These are phyloP conservation scores for Smittia sp. DNA, from an alignment of 2,888 invertebrate species.

Conservation along the genomic window DNA sequence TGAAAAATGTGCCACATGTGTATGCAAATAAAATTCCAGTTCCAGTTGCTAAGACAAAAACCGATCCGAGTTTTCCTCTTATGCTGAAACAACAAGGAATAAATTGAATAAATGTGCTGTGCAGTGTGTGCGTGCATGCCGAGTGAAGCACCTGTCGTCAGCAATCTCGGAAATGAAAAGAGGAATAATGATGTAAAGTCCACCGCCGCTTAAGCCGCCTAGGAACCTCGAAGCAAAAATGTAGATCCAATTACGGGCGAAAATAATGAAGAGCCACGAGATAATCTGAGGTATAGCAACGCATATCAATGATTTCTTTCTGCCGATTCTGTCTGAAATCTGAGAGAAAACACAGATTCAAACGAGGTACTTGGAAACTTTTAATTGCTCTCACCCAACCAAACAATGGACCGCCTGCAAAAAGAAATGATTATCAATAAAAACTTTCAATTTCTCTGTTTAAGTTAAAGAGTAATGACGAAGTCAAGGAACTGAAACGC, in stretches of 20 bases:
- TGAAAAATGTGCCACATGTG: not conserved
- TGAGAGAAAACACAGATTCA: not conserved
- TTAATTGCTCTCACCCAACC: constrained; percentile 5
- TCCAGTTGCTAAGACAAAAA: constrained; percentile 3
- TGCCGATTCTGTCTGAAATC: not conserved
- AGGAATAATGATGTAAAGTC: not conserved
- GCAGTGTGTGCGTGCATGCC: not conserved
- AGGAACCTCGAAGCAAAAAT: constrained; percentile 4
- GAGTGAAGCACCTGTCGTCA: constrained; percentile 17
- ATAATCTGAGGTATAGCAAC: not conserved
- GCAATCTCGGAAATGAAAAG: constrained; percentile 15
- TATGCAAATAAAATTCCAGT: constrained; percentile 2
- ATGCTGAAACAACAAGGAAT: too few species aligned
- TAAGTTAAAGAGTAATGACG: too few species aligned
- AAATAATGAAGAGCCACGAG: constrained; percentile 8
- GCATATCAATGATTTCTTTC: not conserved
- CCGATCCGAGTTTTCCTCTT: constrained; percentile 15
- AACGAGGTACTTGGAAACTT: not conserved
- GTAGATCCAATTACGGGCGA: not conserved
- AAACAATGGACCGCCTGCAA: not conserved
- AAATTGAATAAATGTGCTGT: too few species aligned
- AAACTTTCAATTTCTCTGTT: too few species aligned
- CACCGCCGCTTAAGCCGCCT: not conserved
- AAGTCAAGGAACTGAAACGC: too few species aligned
- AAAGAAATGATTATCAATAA: too few species aligned